Percentiles rank a stretch among this genome's conserved stretches.
Conservation (phyloP, 2,113 vertebrate genomes). For the Clupea harengus region DNA sequence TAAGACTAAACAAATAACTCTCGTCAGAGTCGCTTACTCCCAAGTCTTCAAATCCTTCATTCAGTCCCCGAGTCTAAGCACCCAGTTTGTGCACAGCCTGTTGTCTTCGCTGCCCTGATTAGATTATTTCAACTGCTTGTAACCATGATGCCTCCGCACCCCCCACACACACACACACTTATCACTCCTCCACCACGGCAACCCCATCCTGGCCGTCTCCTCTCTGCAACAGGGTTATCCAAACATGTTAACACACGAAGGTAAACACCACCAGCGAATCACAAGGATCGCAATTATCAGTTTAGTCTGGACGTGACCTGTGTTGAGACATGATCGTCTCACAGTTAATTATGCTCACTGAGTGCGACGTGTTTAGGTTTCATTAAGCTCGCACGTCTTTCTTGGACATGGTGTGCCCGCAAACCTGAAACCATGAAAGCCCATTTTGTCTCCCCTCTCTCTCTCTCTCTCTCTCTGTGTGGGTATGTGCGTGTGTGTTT, state of each 20-base stretch:
- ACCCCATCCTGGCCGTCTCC: constrained; percentile 14
- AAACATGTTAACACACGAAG: constrained; percentile 40
- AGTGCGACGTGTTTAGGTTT: constrained; percentile 79
- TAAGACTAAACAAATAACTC: constrained; percentile 3
- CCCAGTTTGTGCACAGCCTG: background rate
- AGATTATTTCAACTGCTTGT: constrained; percentile 39
- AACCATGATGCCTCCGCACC: background rate
- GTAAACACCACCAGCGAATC: constrained; percentile 67
- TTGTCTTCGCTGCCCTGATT: constrained; percentile 26
- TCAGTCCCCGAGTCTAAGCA: background rate
- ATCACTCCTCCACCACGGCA: background rate
- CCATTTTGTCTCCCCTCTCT: background rate
- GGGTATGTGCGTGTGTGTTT: background rate
- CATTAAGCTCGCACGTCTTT: constrained; percentile 76
- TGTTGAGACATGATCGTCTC: constrained; percentile 67
- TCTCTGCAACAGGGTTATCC: constrained; percentile 33
- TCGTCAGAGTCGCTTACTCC: no score
- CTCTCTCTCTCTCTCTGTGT: background rate
- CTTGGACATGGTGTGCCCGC: constrained; percentile 71
- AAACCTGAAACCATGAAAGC: constrained; percentile 41
- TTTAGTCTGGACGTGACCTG: constrained; percentile 27
- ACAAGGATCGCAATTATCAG: constrained; percentile 55
- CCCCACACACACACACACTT: background rate
- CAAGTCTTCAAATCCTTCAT: constrained; percentile 17
- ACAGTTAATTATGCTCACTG: constrained; percentile 57